phyloP scores from a whole-genome alignment of 2,113 vertebrate genomes.

The Platichthys stellatus region DNA sequence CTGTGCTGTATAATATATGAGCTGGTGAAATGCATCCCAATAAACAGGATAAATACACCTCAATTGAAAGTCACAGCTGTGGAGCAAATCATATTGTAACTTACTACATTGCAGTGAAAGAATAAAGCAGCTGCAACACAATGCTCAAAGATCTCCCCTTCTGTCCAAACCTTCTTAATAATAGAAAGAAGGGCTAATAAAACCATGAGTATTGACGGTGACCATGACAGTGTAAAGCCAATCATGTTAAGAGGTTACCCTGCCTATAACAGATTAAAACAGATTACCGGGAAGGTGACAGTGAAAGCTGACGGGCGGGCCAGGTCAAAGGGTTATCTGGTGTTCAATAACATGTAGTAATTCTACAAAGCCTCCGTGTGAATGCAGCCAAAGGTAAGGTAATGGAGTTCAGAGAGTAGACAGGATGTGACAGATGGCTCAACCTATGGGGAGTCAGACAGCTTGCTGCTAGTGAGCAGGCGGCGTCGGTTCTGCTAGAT shows the following conservation, averaged over 20 bases:
- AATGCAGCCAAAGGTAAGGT: slow-evolving; percentile 47
- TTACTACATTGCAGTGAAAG: no score
- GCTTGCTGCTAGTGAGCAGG: slow-evolving; percentile 39
- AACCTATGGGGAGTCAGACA: slow-evolving; percentile 60
- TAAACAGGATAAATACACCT: neutral
- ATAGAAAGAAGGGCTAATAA: neutral
- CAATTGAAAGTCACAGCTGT: neutral
- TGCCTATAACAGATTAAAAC: slow-evolving; percentile 49
- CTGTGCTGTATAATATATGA: no score
- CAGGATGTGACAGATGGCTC: slow-evolving; percentile 75
- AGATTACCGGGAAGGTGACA: slow-evolving; percentile 61
- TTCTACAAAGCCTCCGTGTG: slow-evolving; percentile 60
- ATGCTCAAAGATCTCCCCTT: neutral
- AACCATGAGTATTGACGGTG: neutral
- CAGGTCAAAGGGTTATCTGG: slow-evolving; percentile 36
- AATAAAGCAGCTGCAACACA: no score
- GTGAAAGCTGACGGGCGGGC: slow-evolving; percentile 28
- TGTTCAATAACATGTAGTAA: slow-evolving; percentile 47
- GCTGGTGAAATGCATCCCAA: neutral
- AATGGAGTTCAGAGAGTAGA: slow-evolving; percentile 39
- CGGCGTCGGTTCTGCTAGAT: slow-evolving; percentile 1
- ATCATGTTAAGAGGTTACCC: slow-evolving; percentile 39
- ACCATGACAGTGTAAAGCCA: slow-evolving; percentile 2
- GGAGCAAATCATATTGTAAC: neutral
- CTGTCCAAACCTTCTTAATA: neutral